These are phyloP conservation scores for Toxotes jaculatrix DNA, from an alignment of 2,113 vertebrate genomes.

Conservation along the genomic window DNA sequence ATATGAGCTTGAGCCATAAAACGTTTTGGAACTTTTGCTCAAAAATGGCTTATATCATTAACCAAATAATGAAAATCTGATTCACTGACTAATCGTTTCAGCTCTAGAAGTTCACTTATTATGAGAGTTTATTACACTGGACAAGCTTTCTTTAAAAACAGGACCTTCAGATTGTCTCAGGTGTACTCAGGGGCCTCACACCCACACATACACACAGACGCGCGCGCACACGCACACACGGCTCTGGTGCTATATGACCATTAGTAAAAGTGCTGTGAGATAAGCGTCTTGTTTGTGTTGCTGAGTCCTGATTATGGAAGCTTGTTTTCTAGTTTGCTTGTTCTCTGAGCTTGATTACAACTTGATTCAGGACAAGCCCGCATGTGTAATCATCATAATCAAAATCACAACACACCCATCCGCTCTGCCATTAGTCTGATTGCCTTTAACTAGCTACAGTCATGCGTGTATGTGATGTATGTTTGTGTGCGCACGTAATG, in stretches of 20 bases:
- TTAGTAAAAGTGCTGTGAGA: constrained; percentile 14
- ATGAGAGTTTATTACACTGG: too few relatives aligned
- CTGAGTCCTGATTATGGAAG: constrained; percentile 50
- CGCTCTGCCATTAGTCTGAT: constrained; percentile 68
- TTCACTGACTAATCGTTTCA: neutral
- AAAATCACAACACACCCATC: constrained; percentile 69
- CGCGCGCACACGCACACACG: neutral
- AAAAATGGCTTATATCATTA: neutral
- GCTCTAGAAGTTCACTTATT: neutral
- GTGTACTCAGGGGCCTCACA: neutral
- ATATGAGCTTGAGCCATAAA: neutral
- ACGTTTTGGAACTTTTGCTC: too few relatives aligned
- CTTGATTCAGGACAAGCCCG: constrained; percentile 52
- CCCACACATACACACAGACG: neutral
- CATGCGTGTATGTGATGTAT: neutral
- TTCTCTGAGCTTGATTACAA: constrained; percentile 68
- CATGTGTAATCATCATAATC: constrained; percentile 67
- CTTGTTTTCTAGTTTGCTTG: constrained; percentile 44
- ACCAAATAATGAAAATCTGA: neutral
- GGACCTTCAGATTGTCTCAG: neutral
- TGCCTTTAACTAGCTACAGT: constrained; percentile 43
- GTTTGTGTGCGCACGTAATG: neutral
- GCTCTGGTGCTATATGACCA: constrained; percentile 14
- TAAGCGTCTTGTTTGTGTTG: constrained; percentile 42
- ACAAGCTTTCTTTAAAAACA: too few relatives aligned